Evolutionary conservation across 2,888 invertebrate species (phyloP), one percentile per base, ranked within the genome.

Genomic region (Acleris cristana): DNA sequence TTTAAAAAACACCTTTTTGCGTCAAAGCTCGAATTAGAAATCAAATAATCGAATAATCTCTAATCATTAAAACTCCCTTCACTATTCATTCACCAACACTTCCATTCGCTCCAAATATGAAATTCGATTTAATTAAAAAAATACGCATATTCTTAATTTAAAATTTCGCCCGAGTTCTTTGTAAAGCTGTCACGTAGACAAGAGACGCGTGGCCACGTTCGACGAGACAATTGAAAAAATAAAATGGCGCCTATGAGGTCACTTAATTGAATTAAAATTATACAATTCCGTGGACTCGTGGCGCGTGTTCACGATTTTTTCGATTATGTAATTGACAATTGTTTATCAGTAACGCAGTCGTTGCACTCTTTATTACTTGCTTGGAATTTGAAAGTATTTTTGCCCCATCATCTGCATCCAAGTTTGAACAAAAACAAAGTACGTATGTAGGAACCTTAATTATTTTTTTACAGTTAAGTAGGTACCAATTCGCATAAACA

Each of bases 261-360:
- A 61, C 19, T 21, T 56, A 30, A 30, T 48, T 58, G 40, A 56
- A 66, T 61, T 55, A 23, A 60, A 61, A 66, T 53, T 57, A 60
- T 61, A 57, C 61, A 26, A 61, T 61, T 61, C 56, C 45, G 7
- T 21, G 40, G 48, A 40, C 49, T 44, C 19, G 59, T 26, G 61
- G 56, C 66, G 66, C 57, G 67, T 58, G 67, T n/a, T 30, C 67
- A 67, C 67, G 62, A 67, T 67, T 63, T 58, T 67, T 58, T 53
- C 53, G 53, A 67, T 67, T 63, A 52, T 63, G 61, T 63, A 53
- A 62, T 66, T 51, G 60, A 34, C 54, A 60, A 61, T 63, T 67
- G 67, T 63, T 63, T 53, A 67, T 63, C 53, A 58, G 58, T 63
- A 63, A 63, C 63, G 53, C 67, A 67, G 53, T 34, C 48, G 48